Evolutionary conservation across 2,113 vertebrate species (phyloP), one percentile per base, ranked within the genome.

Genomic region (Lonchura striata): DNA sequence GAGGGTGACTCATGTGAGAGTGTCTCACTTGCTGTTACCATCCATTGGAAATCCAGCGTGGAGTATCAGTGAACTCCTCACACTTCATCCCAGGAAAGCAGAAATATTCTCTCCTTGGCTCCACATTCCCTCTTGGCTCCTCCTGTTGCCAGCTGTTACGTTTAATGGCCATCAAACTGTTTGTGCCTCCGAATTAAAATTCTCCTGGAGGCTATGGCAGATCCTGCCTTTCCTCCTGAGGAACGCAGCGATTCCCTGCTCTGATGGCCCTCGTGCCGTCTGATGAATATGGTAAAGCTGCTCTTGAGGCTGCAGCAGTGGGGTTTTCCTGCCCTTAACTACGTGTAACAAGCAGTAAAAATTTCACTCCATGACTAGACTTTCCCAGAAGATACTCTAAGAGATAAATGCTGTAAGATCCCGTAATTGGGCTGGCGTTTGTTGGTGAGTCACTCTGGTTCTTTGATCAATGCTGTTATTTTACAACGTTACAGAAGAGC

Each of bases 131-230:
- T 74, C 93, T 94, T 97, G 96, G 95, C 96, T 97, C 94, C 87
- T 95, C 61, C 60, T 4, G 35, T 56, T 97, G 94, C 95, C 96
- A 97, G 96, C 96, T 97, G 95, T 76, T 97, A 59, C 0, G 33
- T 92, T 94, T 94, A 96, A 97, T 96, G 96, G 94, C 92, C 92
- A 68, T 97, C 97, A 97, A 96, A 95, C 78, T 37, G 81, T 70
- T 93, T 88, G 94, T 95, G 94, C 84, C 92, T 97, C 90, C 4
- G 70, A 97, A 97, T 94, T 96, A 82, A 90, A 93, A 97, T 52
- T 84, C 72, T 96, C 96, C 97, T 96, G 89, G 91, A 97, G 96
- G 95, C 95, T 61, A 82, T 92, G 85, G 83, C 64, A 93, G 92
- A 92, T 88, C 94, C 94, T 17, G 82, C 95, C 81, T 95, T 95